These are phyloP conservation scores for Coleophora deauratella DNA, from an alignment of 2,888 invertebrate species.

Conservation along the genomic window DNA sequence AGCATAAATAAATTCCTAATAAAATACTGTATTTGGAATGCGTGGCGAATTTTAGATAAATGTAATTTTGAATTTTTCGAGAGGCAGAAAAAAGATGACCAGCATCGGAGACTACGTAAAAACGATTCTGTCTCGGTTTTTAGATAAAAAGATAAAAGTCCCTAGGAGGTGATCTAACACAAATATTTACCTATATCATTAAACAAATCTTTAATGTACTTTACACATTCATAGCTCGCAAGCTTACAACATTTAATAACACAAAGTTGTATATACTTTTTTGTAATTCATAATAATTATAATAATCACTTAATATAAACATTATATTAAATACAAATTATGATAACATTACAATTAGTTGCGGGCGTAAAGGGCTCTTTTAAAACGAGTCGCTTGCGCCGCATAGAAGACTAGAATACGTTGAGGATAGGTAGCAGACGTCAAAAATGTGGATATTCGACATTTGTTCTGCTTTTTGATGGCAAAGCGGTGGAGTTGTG, in stretches of 20 bases:
- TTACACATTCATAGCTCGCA: constrained; percentile 48
- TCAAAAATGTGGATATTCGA: constrained; percentile 52
- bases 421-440: constrained; percentile 72
- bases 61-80: neutral
- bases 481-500: constrained; percentile 32
- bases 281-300: constrained; percentile 51
- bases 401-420: constrained; percentile 70
- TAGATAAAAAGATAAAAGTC: constrained; percentile 29
- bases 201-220: constrained; percentile 54
- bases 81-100: constrained; percentile 39
- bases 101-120: constrained; percentile 41
- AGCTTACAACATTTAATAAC: constrained; percentile 64
- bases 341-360: constrained; percentile 63
- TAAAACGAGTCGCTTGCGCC: constrained; percentile 38
- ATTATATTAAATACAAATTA: constrained; percentile 32
- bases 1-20: constrained; percentile 42
- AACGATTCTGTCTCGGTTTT: constrained; percentile 32
- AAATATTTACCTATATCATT: constrained; percentile 22
- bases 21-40: constrained; percentile 67
- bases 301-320: constrained; percentile 36
- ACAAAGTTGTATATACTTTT: constrained; percentile 43
- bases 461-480: constrained; percentile 46
- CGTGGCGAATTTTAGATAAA: constrained; percentile 32
- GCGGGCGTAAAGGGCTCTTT: constrained; percentile 48
- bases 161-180: constrained; percentile 52